Base-by-base conservation (phyloP, 2,888 invertebrate species). In the Tetragonisca angustula region DNA sequence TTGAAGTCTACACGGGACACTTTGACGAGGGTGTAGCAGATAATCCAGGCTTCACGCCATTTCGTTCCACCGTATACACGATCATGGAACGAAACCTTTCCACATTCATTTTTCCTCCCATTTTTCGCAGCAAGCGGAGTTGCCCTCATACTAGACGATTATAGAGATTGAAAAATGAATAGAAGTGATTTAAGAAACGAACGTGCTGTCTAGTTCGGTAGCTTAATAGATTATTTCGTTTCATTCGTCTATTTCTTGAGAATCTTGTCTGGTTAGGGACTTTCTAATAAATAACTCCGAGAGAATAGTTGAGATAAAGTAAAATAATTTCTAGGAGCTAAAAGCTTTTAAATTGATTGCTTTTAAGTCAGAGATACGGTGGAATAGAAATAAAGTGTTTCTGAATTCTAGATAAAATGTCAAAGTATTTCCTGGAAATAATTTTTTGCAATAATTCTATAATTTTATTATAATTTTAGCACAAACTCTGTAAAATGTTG, bases 11-110 rank as follows among this genome's bases (percentile, higher is more conserved):
- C 71, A 82, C 59, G 70, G 70, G 74, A 73, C 83, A 61, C 67
- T 62, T 77, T 77, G 76, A 85, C 79, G 79, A 85, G 85, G 85
- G 85, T 85, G 83, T 79, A 85, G 71, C 71, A 68, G 79, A 85
- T 83, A 83, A 85, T 85, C 79, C 79, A 43, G 56, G 76, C 74
- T 83, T 85, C 83, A 83, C 76, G 83, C 85, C 77, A 83, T 76
- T 85, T 73, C 73, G 84, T 85, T 85, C 83, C 79, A 79, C 65
- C 70, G 69, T 62, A 24, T 79, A 68, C 32, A 68, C 56, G 69
- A 52, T 52, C 50, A 69, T 24, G 49, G 67, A 43, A 32, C 32
- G 32, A 32, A 32, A 32, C 59, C 62, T 62, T 61, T 72, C 59
- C 49, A 27, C 49, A 36, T 52, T 36, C 56, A 49, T 74, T 75